These are phyloP conservation scores for Cynopterus brachyotis DNA, from an alignment of 2,113 vertebrate species.

Conservation along the genomic window DNA sequence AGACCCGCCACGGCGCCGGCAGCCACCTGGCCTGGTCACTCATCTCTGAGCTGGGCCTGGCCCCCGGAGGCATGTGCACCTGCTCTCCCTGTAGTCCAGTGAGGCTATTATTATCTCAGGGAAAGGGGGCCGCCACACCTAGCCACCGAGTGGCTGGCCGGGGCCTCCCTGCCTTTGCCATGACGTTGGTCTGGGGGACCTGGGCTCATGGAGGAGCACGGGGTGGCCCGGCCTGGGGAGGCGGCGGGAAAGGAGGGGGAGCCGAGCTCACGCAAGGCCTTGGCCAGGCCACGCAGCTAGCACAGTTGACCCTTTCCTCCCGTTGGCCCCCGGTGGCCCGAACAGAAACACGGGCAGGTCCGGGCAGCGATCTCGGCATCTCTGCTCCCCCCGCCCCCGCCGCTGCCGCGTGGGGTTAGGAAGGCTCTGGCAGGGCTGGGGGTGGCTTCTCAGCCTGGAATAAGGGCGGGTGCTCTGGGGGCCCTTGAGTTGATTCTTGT, in stretches of 20 bases:
- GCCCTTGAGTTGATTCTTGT: background rate
- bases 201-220: background rate
- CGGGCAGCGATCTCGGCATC: background rate
- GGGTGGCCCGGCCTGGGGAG: background rate
- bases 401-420: background rate
- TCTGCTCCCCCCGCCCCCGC: background rate
- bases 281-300: background rate
- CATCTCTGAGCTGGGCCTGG: background rate
- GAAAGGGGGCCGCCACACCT: background rate
- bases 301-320: background rate
- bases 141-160: background rate
- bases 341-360: background rate
- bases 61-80: slow-evolving; percentile 29
- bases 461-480: background rate
- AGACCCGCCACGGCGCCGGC: accelerated
- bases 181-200: slow-evolving; percentile 29
- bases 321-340: background rate
- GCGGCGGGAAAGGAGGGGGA: too few relatives aligned
- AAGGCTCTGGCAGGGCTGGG: background rate
- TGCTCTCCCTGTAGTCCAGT: background rate
- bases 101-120: slow-evolving; percentile 45
- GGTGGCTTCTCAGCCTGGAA: background rate
- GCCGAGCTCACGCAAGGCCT: accelerated
- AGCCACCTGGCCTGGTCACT: slow-evolving; percentile 38
- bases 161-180: slow-evolving; percentile 31